These are phyloP conservation scores for Xenops minutus DNA, from an alignment of 2,797 vertebrate genomes.

Conservation along the genomic window DNA sequence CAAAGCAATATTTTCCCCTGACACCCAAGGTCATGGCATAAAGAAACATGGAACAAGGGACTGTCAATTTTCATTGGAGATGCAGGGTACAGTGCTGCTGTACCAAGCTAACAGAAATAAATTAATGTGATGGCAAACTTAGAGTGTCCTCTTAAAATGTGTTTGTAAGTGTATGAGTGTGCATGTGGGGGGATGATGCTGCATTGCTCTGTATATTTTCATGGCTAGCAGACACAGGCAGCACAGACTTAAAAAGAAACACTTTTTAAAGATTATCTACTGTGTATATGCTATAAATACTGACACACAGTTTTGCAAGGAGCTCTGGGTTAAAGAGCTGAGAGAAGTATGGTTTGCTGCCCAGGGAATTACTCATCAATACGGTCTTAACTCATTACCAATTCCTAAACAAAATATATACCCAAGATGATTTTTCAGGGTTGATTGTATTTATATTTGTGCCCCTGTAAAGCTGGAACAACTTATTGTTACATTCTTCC, in stretches of 20 bases:
- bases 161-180: neutral
- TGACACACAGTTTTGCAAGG: neutral
- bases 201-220: constrained; percentile 11
- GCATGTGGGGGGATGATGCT: neutral
- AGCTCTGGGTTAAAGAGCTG: constrained; percentile 1
- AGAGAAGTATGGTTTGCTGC: constrained; percentile 1
- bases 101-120: constrained; percentile 66
- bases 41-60: constrained; percentile 51
- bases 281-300: constrained; percentile 36
- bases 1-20: constrained; percentile 75
- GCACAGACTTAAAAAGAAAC: constrained; percentile 6
- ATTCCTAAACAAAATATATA: neutral
- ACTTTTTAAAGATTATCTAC: constrained; percentile 11
- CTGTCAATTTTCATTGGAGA: constrained; percentile 69
- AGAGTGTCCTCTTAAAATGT: constrained; percentile 52
- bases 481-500: neutral
- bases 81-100: constrained; percentile 4
- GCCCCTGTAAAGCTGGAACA: neutral
- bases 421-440: neutral
- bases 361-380: constrained; percentile 24
- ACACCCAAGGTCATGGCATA: constrained; percentile 71
- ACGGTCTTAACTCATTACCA: neutral
- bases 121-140: constrained; percentile 59
- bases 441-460: neutral
- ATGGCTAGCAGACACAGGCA: neutral